Evolutionary conservation across 2,888 invertebrate genomes (phyloP).

Genomic region (Amphipoea oculea): DNA sequence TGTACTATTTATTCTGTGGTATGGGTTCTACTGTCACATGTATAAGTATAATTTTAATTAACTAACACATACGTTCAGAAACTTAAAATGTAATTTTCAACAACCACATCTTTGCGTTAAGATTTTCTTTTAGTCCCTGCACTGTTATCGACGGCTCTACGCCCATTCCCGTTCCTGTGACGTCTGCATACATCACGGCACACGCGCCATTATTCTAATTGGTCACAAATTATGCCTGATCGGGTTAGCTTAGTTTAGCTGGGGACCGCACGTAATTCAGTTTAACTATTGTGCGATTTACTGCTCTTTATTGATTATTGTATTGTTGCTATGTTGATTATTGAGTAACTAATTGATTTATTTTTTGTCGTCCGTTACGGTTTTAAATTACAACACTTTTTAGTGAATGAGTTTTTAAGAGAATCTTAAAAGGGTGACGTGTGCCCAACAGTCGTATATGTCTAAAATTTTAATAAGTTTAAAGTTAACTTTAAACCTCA

Average conservation of each 20-base stretch:
- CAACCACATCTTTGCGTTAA: neutral
- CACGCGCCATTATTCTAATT: constrained; percentile 90
- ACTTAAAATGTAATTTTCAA: neutral
- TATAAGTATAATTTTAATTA: too few species aligned
- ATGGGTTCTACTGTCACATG: neutral
- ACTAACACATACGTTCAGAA: neutral
- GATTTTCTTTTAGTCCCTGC: neutral
- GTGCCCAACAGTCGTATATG: neutral
- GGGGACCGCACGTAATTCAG: constrained; percentile 80
- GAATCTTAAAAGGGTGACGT: neutral
- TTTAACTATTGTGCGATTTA: constrained; percentile 81
- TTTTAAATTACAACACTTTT: neutral
- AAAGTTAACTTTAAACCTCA: neutral
- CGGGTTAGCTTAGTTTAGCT: constrained; percentile 89
- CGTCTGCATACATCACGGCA: constrained; percentile 88
- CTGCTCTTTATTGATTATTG: constrained; percentile 75
- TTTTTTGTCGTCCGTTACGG: neutral
- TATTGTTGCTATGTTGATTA: constrained; percentile 56
- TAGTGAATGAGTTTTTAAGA: neutral
- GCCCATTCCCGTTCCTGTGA: constrained; percentile 66
- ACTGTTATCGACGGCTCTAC: constrained; percentile 66
- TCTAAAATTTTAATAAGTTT: neutral
- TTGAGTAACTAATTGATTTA: neutral
- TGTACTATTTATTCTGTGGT: too few species aligned
- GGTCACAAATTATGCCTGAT: constrained; percentile 90